Evolutionary conservation across 2,888 invertebrate genomes (phyloP).

Genomic region (Pristionchus exspectatus): DNA sequence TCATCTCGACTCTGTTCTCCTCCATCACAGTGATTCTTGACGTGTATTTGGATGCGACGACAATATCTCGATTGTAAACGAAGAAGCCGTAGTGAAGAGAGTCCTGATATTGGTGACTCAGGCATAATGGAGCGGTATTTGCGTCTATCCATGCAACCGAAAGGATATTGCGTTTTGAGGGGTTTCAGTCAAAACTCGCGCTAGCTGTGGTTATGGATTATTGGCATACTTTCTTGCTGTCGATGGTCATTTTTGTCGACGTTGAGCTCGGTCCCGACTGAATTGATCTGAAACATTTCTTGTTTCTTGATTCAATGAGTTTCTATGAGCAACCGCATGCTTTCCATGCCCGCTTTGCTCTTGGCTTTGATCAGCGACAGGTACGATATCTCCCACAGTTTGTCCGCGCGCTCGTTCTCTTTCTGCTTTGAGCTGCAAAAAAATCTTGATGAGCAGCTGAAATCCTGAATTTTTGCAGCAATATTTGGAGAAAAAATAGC

Average conservation of each 20-base stretch:
- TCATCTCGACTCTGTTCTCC: conserved; percentile 22
- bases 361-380: conserved; percentile 47
- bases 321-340: conserved; percentile 16
- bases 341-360: conserved; percentile 56
- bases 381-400: conserved; percentile 64
- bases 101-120: no score
- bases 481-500: no score
- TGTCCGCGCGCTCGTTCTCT: conserved; percentile 63
- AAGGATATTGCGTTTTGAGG: background rate
- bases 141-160: background rate
- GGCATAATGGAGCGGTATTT: no score
- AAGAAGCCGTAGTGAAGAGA: conserved; percentile 30
- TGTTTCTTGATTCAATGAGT: no score
- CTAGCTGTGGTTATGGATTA: background rate
- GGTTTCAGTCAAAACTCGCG: no score
- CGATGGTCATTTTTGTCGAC: conserved; percentile 5
- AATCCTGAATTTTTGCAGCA: no score
- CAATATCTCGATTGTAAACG: conserved; percentile 35
- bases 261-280: conserved; percentile 63
- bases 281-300: conserved; percentile 58
- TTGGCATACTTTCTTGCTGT: conserved; percentile 38
- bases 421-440: conserved; percentile 58
- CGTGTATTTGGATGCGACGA: background rate
- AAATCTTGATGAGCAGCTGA: no score
- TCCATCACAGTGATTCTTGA: background rate